These are phyloP conservation scores for Drosophila villosipedis DNA, from an alignment of 2,888 invertebrate species.

Conservation along the genomic window DNA sequence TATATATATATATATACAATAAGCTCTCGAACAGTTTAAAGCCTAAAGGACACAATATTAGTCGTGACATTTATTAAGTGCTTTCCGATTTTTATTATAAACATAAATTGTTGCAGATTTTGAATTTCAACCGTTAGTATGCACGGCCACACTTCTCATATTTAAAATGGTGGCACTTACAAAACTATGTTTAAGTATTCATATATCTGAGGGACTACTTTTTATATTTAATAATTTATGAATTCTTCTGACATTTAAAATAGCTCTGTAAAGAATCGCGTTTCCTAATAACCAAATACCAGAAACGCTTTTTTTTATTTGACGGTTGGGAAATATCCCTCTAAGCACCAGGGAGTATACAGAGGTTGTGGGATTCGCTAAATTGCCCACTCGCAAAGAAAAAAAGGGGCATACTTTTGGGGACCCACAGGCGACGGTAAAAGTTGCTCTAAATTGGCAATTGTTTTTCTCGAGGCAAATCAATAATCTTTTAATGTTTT, in stretches of 20 bases:
- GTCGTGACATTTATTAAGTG: not conserved
- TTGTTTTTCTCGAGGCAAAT: not conserved
- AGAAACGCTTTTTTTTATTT: not conserved
- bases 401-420: not conserved
- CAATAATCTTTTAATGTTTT: not conserved
- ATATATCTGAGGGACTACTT: not conserved
- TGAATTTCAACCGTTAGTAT: not conserved
- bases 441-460: not conserved
- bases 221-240: not conserved
- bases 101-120: not conserved
- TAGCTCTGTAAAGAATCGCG: not conserved
- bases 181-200: not conserved
- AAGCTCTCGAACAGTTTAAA: not conserved
- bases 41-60: not conserved
- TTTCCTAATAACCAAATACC: not conserved
- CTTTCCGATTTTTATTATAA: not conserved
- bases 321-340: not conserved
- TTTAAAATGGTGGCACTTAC: not conserved
- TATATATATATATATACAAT: not conserved
- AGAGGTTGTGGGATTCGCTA: not conserved
- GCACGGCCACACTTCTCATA: not conserved
- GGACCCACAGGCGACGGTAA: not conserved
- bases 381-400: not conserved
- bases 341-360: not conserved
- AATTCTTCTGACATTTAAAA: not conserved